phyloP scores from a whole-genome alignment of 2,888 invertebrate species.

The Sarcophaga carnaria region DNA sequence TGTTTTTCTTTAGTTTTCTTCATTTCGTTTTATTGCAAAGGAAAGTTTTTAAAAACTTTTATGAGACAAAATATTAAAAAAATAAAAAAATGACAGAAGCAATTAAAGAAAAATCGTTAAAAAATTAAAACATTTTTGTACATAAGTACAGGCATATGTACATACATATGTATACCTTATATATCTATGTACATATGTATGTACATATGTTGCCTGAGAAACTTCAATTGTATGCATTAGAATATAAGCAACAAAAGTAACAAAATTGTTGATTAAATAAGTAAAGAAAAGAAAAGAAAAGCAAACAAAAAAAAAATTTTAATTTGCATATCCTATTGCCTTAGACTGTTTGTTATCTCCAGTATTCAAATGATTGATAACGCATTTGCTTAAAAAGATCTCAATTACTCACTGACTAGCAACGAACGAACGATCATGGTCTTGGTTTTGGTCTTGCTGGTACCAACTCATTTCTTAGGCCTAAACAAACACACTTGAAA shows the following conservation, averaged over 20 bases:
- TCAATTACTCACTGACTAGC: conserved; percentile 70
- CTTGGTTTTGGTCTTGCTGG: neutral
- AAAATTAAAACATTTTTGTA: neutral
- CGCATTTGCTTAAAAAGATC: conserved; percentile 38
- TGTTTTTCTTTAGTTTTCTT: neutral
- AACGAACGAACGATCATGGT: neutral
- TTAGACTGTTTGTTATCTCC: conserved; percentile 19
- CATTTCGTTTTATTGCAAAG: conserved; percentile 58
- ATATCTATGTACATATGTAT: neutral
- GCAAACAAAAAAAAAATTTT: too few species aligned
- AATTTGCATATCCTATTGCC: conserved; percentile 56
- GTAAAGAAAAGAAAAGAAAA: neutral
- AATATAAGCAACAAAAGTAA: conserved; percentile 35
- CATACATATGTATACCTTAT: neutral
- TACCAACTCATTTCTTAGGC: conserved; percentile 14
- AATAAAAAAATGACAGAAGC: conserved; percentile 35
- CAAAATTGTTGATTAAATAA: conserved; percentile 11
- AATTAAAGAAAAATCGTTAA: conserved; percentile 52
- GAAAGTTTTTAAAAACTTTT: conserved; percentile 56
- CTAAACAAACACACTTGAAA: conserved; percentile 69
- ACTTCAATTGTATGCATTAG: conserved; percentile 8
- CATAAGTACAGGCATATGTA: too few species aligned
- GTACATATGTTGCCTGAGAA: conserved; percentile 31
- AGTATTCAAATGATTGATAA: conserved; percentile 43
- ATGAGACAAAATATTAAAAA: conserved; percentile 58